Evolutionary conservation across 2,797 vertebrate species (phyloP), one percentile per base, ranked within the genome.

Genomic region (Eremophila alpestris): DNA sequence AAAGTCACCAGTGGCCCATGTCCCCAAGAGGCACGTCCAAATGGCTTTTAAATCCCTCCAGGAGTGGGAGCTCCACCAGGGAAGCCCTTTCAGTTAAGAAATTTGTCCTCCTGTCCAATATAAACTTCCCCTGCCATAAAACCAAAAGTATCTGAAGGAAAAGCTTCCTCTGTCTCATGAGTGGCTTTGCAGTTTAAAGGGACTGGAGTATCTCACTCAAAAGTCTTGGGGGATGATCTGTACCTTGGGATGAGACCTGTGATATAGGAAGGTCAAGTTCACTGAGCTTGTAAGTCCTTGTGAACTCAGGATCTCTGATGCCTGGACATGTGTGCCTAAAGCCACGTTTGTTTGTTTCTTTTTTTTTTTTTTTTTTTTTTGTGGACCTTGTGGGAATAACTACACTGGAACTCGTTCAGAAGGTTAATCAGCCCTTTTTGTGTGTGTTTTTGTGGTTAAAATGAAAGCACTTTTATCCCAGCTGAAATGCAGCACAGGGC

Each of bases 121-220:
- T 26, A 30, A 73, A 34, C 27, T 4, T n/a, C 4, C 5, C 4
- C 11, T 43, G 23, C 8, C 0, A 0, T 58, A 55, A 84, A 78
- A 73, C n/a, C 29, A 52, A 13, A 79, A 46, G 3, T 4, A 23
- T 13, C 4, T 18, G 3, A 32, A 55, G 26, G 52, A 55, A 51
- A 59, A 85, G 14, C 3, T 30, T 77, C 20, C 29, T 43, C 26
- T 75, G 19, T 20, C n/a, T 40, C 0, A 0, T 41, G 26, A 2
- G 0, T 32, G 20, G 6, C 7, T 90, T 75, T 78, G 30, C 22
- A 89, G 10, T 60, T 82, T 41, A 10, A 41, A 71, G 16, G 14
- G 14, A 5, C 14, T 60, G 68, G 89, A 87, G 64, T 75, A 36
- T 6, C 24, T 59, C 32, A 27, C 18, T 52, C 19, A 29, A 2